Conservation (phyloP, 2,888 invertebrate species). For the Fragum sueziense region DNA sequence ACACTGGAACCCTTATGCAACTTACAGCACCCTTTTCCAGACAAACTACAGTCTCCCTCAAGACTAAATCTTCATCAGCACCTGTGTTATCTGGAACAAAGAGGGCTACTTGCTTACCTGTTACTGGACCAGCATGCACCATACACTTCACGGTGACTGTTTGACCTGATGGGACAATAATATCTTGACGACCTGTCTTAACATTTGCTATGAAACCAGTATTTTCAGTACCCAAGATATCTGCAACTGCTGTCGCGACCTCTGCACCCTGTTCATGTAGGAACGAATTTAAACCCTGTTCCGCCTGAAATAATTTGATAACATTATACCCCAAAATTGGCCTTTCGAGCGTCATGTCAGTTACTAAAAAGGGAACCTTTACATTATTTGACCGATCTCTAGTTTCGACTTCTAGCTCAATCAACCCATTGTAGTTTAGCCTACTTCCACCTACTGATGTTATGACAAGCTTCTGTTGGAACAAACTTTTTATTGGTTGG, state of each 20-base stretch:
- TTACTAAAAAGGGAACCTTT: constrained; percentile 27
- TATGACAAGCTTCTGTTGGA: constrained; percentile 18
- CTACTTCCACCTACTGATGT: constrained; percentile 28
- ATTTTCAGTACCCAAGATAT: neutral
- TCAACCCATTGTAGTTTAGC: constrained; percentile 7
- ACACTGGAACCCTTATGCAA: constrained; percentile 8
- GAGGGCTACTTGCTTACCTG: constrained; percentile 1
- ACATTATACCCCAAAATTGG: constrained; percentile 42
- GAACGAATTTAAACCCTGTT: neutral
- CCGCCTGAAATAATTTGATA: constrained; percentile 4
- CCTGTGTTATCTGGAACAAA: neutral
- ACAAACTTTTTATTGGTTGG: too few relatives aligned
- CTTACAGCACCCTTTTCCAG: constrained; percentile 10
- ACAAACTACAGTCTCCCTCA: constrained; percentile 20
- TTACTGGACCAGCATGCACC: constrained; percentile 18
- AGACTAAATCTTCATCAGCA: neutral
- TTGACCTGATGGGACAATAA: constrained; percentile 9
- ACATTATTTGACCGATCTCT: neutral
- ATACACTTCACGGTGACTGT: neutral
- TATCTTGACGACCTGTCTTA: constrained; percentile 14
- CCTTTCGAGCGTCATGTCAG: constrained; percentile 18
- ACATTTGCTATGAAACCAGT: constrained; percentile 13
- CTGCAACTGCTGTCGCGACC: constrained; percentile 1
- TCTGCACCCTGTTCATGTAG: neutral
- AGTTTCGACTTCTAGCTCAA: neutral